A percentile compares a stretch with the other conserved stretches of the same genome.
Conservation (phyloP, 1,140 invertebrate species). For the Zaprionus davidi region DNA sequence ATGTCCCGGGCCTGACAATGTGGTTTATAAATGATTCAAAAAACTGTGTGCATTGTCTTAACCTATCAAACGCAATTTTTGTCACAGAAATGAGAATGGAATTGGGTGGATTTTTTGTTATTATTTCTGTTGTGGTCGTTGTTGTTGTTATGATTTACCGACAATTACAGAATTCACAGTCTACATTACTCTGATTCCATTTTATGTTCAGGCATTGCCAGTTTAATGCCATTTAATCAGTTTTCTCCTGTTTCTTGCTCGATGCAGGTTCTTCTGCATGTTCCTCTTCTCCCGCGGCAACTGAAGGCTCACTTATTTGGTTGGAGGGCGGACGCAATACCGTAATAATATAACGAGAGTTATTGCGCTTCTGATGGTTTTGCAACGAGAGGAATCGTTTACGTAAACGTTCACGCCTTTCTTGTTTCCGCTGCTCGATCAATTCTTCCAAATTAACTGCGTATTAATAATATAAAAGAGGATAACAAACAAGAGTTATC, state of each 20-base stretch:
- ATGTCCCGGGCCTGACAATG: conserved; percentile 32
- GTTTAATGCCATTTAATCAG: conserved; percentile 16
- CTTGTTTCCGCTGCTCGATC: conserved; percentile 58
- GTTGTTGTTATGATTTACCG: background rate
- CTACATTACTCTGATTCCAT: background rate
- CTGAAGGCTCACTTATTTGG: background rate
- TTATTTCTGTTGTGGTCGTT: background rate
- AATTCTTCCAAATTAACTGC: conserved; percentile 62
- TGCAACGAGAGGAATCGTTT: conserved; percentile 58
- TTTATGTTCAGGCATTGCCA: background rate
- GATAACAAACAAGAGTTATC: background rate
- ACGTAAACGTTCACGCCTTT: conserved; percentile 59
- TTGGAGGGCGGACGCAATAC: conserved; percentile 55
- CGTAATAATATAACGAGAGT: conserved; percentile 51
- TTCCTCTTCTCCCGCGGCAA: background rate
- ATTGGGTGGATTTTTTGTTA: conserved; percentile 21
- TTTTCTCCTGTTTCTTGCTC: conserved; percentile 26
- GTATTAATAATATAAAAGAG: background rate
- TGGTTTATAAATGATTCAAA: conserved; percentile 63
- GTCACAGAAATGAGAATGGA: conserved; percentile 53
- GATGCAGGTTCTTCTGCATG: conserved; percentile 14
- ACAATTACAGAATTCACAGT: background rate
- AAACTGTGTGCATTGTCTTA: conserved; percentile 64
- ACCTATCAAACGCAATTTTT: conserved; percentile 63
- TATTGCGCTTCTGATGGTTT: conserved; percentile 26